These are phyloP conservation scores for Rachycentron canadum DNA, from an alignment of 2,797 vertebrate species.

Conservation along the genomic window DNA sequence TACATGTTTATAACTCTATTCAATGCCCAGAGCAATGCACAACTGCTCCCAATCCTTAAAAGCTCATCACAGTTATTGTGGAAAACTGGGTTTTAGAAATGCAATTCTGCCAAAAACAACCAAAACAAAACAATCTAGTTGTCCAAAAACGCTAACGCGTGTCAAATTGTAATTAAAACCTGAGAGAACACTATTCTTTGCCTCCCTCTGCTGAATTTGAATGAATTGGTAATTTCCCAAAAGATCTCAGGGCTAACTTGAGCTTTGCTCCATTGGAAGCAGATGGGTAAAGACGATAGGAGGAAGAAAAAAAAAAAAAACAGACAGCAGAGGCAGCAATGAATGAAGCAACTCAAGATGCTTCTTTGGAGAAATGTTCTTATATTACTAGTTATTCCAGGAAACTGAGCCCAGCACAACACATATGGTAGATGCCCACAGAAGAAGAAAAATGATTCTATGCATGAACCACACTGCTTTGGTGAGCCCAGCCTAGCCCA, in stretches of 20 bases:
- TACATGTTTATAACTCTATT: neutral
- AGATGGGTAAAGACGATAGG: neutral
- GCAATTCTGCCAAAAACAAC: neutral
- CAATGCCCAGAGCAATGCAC: neutral
- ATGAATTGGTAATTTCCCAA: slow-evolving; percentile 1
- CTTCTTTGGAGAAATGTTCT: neutral
- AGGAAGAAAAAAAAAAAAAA: neutral
- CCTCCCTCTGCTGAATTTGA: slow-evolving; percentile 16
- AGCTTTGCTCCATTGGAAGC: slow-evolving; percentile 26
- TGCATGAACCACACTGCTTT: slow-evolving; percentile 8
- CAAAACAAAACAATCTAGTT: neutral
- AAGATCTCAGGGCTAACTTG: neutral
- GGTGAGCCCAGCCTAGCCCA: slow-evolving; percentile 37
- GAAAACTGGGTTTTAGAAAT: neutral
- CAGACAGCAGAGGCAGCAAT: neutral
- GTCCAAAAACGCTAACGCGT: neutral
- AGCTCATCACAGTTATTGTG: slow-evolving; percentile 7
- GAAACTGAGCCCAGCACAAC: neutral
- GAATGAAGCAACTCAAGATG: slow-evolving; percentile 4
- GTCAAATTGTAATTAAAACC: slow-evolving; percentile 1
- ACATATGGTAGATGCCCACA: neutral
- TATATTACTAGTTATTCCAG: neutral
- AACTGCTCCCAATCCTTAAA: neutral
- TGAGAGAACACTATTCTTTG: neutral
- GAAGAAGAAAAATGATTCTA: neutral